Evolutionary conservation across 2,113 vertebrate genomes (phyloP).

Genomic region (Oryzias woworae): DNA sequence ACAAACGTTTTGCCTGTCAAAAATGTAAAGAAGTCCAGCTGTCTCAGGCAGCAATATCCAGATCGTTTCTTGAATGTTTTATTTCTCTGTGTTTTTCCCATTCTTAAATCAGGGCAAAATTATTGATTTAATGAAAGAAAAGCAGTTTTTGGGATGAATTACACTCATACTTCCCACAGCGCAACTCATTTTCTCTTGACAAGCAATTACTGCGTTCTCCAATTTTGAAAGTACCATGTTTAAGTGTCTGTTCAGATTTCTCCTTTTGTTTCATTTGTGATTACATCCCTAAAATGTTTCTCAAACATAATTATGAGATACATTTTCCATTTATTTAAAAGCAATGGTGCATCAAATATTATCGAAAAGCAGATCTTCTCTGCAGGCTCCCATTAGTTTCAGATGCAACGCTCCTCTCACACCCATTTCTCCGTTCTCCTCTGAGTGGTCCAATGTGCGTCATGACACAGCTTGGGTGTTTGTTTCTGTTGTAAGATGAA

Average conservation of each 20-base stretch:
- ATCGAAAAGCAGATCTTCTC: slow-evolving; percentile 13
- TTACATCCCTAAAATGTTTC: background rate
- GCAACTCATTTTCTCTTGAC: slow-evolving; percentile 1
- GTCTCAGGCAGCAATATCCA: too few species aligned
- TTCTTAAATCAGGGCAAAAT: background rate
- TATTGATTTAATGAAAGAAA: background rate
- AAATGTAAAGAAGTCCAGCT: too few species aligned
- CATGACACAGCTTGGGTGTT: slow-evolving; percentile 28
- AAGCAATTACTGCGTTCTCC: background rate
- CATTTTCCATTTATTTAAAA: slow-evolving; percentile 26
- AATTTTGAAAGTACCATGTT: background rate
- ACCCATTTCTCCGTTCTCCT: background rate
- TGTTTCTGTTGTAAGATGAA: slow-evolving; percentile 12
- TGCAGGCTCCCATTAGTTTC: slow-evolving; percentile 7
- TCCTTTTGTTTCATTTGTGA: background rate
- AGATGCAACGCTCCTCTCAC: slow-evolving; percentile 1
- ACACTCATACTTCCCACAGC: slow-evolving; percentile 7
- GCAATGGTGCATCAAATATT: slow-evolving; percentile 34
- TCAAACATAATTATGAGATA: background rate
- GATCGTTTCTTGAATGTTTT: too few species aligned
- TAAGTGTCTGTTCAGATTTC: background rate
- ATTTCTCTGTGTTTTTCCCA: too few species aligned
- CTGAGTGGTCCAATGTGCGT: slow-evolving; percentile 4
- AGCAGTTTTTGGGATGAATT: background rate
- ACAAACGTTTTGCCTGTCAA: background rate